phyloP scores from a whole-genome alignment of 2,888 invertebrate genomes.

The Sarcophaga subvicina region DNA sequence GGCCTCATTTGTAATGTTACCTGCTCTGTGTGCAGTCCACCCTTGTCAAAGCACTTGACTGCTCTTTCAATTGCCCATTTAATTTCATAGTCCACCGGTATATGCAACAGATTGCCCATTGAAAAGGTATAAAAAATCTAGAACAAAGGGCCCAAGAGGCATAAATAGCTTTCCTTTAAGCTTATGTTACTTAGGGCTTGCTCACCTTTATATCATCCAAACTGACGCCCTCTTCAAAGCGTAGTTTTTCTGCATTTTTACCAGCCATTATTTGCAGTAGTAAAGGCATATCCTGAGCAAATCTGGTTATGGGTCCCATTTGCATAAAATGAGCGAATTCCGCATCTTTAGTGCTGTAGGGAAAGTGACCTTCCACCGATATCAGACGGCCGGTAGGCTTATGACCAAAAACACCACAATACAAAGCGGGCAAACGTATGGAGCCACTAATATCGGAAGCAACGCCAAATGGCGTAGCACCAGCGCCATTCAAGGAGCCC shows the following conservation, averaged over 20 bases:
- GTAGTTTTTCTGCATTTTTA: constrained; percentile 81
- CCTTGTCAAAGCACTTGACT: constrained; percentile 75
- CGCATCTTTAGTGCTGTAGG: constrained; percentile 82
- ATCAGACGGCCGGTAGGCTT: constrained; percentile 89
- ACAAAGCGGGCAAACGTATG: constrained; percentile 91
- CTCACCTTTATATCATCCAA: constrained; percentile 83
- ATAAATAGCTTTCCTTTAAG: neutral
- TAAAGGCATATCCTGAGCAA: constrained; percentile 88
- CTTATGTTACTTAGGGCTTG: too few relatives aligned
- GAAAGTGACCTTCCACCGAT: constrained; percentile 85
- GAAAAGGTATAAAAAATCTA: constrained; percentile 77
- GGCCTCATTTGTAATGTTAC: constrained; percentile 60
- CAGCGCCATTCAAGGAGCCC: constrained; percentile 88
- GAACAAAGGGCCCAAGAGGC: neutral
- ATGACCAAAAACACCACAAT: constrained; percentile 94
- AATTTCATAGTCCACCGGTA: constrained; percentile 75
- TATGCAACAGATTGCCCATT: constrained; percentile 73
- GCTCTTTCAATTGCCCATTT: constrained; percentile 75
- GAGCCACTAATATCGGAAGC: constrained; percentile 95
- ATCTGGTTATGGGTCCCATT: constrained; percentile 90
- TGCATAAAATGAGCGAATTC: constrained; percentile 83
- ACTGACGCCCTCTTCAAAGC: constrained; percentile 82
- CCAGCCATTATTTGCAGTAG: constrained; percentile 86
- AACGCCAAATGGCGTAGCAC: constrained; percentile 89
- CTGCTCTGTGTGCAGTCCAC: constrained; percentile 72